Base-by-base conservation (phyloP, 92 coral and sea anemone genomes). In the Palythoa caribaeorum region DNA sequence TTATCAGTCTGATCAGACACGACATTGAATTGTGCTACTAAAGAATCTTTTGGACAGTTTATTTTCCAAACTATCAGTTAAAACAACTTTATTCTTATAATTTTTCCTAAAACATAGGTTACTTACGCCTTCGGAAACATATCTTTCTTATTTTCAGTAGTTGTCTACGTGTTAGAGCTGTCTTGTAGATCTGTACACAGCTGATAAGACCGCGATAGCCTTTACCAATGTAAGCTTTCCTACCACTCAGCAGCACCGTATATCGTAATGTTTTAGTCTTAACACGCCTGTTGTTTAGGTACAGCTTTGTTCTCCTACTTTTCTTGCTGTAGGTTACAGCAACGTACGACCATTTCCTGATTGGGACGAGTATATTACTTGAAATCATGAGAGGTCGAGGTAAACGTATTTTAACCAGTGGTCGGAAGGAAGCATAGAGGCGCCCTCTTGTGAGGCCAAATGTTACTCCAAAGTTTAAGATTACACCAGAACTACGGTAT, bases 41-140 rank as follows among this genome's bases (percentile, higher is more conserved):
- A 44, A 44, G 5, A 44, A 44, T 8, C 0, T 44, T 5, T 8
- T 44, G 6, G 3, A 44, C 0, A 44, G 50, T 44, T 44, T 44
- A 44, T 44, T 44, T 44, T 44, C 50, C 7, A 44, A 8, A 44
- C 7, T 8, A 8, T 2, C 7, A 44, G 5, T 44, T 3, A 44
- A 4, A 17, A 16, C 1, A 63, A 21, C 6, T 63, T 35, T 9
- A 17, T 3, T 35, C 47, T 20, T 20, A 36, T 12, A 17, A 0
- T 35, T 20, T 12, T 70, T 1, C 40, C 38, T 12, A 9, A 70
- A 70, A 70, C 2, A 70, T 8, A 44, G 50, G 2, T 38, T 19
- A 54, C 86, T 85, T 85, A 90, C 92, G 83, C 72, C 84, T 55
- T 28, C 83, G 89, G 68, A 84, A 84, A 38, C 92, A 90, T 40